Conservation (phyloP, 2,888 invertebrate genomes). For the Gerosis bhagava region DNA sequence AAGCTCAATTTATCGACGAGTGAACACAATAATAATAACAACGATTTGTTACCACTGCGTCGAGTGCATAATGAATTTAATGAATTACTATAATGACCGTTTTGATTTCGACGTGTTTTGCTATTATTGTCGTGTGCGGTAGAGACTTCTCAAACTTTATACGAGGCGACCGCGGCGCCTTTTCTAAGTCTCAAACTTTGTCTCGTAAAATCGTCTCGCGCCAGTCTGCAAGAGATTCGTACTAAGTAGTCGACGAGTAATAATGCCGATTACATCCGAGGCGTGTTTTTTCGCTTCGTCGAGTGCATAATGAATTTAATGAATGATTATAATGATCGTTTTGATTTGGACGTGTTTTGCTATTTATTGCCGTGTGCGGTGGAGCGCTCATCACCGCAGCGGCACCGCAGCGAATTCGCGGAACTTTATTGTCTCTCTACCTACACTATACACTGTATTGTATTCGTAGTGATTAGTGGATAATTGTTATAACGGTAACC, state of each 20-base stretch:
- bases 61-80: conserved; percentile 28
- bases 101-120: conserved; percentile 22
- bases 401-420: conserved; percentile 16
- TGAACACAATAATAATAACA: too few species aligned
- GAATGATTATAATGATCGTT: conserved; percentile 19
- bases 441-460: too few species aligned
- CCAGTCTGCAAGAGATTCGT: conserved; percentile 38
- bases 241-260: conserved; percentile 24
- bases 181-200: conserved; percentile 55
- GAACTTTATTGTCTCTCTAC: conserved; percentile 23
- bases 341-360: conserved; percentile 22
- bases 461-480: conserved; percentile 11
- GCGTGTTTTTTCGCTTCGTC: conserved; percentile 24
- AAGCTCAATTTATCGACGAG: too few species aligned
- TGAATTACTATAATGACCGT: conserved; percentile 19
- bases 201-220: conserved; percentile 58
- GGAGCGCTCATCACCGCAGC: conserved; percentile 17
- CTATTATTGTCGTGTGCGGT: conserved; percentile 29
- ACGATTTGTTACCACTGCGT: conserved; percentile 22
- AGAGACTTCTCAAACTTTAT: conserved; percentile 42
- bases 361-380: conserved; percentile 28
- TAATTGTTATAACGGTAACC: conserved; percentile 16
- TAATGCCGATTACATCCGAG: conserved; percentile 19
- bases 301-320: conserved; percentile 28
- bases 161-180: conserved; percentile 36